phyloP scores from a whole-genome alignment of 2,113 vertebrate genomes.

The Malaclemys terrapin region DNA sequence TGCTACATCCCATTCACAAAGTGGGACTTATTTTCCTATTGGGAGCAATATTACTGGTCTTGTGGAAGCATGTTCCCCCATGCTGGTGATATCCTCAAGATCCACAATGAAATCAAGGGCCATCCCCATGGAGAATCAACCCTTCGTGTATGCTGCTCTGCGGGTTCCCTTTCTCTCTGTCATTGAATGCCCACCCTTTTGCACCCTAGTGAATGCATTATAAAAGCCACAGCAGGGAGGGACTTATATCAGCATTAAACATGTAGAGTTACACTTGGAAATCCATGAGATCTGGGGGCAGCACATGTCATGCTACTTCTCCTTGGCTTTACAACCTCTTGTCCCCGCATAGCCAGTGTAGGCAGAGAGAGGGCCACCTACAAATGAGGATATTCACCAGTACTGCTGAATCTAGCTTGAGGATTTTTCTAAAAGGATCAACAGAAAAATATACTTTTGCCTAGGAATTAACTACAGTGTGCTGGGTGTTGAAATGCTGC shows the following conservation, averaged over 20 bases:
- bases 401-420: not conserved
- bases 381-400: not conserved
- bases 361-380: not conserved
- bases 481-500: not conserved
- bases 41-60: not conserved
- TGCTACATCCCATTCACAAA: not conserved
- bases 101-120: not conserved
- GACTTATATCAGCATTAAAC: not conserved
- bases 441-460: not conserved
- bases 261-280: not conserved
- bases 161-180: not conserved
- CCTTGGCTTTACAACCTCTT: not conserved
- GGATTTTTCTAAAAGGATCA: not conserved
- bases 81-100: not conserved
- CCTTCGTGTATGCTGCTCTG: not conserved
- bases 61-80: not conserved
- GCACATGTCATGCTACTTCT: not conserved
- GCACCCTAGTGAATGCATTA: not conserved
- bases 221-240: not conserved
- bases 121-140: not conserved
- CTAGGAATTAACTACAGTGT: not conserved
- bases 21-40: not conserved
- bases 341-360: rapidly evolving
- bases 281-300: not conserved
- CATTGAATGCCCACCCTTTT: not conserved